Conservation (phyloP, 2,113 vertebrate genomes). For the Catharus minimus region DNA sequence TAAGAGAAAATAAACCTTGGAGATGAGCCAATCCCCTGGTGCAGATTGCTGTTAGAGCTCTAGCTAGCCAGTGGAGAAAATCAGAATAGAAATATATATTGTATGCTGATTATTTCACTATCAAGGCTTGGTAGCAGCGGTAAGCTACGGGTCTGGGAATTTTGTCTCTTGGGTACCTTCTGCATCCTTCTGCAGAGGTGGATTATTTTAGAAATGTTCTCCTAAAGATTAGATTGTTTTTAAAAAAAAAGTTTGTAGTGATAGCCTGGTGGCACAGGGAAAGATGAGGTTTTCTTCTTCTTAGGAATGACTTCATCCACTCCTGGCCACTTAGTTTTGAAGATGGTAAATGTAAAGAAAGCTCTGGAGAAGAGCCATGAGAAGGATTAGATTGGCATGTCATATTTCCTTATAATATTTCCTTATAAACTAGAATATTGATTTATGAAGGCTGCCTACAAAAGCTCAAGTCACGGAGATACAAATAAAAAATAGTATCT, state of each 20-base stretch:
- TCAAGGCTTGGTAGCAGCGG: conserved; percentile 13
- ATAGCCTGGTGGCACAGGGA: background rate
- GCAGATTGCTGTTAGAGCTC: conserved; percentile 56
- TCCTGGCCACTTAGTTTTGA: background rate
- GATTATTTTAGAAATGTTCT: conserved; percentile 52
- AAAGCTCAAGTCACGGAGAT: background rate
- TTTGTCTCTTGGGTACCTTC: conserved; percentile 28
- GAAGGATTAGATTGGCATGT: background rate
- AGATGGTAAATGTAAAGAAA: background rate
- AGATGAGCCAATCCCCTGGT: conserved; percentile 51
- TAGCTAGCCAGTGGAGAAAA: conserved; percentile 46
- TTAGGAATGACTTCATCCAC: background rate
- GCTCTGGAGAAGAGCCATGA: background rate
- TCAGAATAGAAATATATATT: conserved; percentile 54
- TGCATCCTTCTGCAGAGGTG: conserved; percentile 28
- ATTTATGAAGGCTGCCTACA: background rate
- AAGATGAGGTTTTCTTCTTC: conserved; percentile 25
- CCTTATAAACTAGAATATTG: background rate
- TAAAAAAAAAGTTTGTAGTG: background rate
- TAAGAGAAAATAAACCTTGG: conserved; percentile 76
- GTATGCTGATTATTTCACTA: conserved; percentile 52
- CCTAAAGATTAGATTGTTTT: conserved; percentile 9
- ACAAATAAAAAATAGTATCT: background rate
- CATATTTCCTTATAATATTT: background rate
- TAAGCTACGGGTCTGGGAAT: conserved; percentile 4